Percentiles rank a stretch among this genome's conserved stretches.
Evolutionary conservation across 2,888 invertebrate species (phyloP).

Genomic region (Gymnosoma rotundatum): DNA sequence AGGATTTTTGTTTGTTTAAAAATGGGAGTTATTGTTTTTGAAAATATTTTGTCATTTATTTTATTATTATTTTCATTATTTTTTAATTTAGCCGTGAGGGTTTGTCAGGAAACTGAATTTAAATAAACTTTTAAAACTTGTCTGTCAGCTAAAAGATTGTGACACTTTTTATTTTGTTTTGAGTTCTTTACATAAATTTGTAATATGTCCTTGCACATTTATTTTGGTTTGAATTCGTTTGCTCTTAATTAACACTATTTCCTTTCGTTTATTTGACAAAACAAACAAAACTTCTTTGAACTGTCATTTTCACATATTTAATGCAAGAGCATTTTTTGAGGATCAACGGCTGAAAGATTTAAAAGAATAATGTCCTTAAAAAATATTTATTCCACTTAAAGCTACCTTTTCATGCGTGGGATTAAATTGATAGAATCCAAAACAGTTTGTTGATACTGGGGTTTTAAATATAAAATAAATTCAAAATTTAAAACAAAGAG

Average conservation of each 20-base stretch:
- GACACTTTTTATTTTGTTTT: constrained; percentile 24
- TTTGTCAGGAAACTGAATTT: neutral
- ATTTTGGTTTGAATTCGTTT: neutral
- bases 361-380: too few relatives aligned
- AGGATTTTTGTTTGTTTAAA: constrained; percentile 28
- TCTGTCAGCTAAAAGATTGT: constrained; percentile 33
- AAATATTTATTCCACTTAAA: too few relatives aligned
- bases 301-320: neutral
- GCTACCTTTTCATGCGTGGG: too few relatives aligned
- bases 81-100: constrained; percentile 44
- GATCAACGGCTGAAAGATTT: neutral
- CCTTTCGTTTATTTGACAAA: constrained; percentile 16
- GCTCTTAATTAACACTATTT: constrained; percentile 56
- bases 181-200: neutral
- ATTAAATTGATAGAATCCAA: too few relatives aligned
- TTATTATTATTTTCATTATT: constrained; percentile 57
- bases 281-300: neutral
- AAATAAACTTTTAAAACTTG: neutral
- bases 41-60: constrained; percentile 69
- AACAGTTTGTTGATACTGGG: too few relatives aligned
- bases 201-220: constrained; percentile 2
- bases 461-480: too few relatives aligned
- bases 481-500: too few relatives aligned
- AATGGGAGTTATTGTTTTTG: constrained; percentile 47
- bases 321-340: neutral